These are phyloP conservation scores for Deilephila porcellus DNA, from an alignment of 2,888 invertebrate species.

Conservation along the genomic window DNA sequence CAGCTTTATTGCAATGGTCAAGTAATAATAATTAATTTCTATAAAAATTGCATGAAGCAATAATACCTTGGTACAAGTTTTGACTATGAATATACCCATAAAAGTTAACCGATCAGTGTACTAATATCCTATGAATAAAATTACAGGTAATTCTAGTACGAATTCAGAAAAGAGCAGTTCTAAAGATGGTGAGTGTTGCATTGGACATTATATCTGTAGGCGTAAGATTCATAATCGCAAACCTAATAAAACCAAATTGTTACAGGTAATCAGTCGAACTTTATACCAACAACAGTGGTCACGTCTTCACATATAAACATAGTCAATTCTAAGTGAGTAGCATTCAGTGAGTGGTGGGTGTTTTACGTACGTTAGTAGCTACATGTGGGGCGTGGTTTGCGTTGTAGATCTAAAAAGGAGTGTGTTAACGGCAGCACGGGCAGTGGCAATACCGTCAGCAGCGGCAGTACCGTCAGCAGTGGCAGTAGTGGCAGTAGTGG, in stretches of 20 bases:
- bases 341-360: slow-evolving; percentile 14
- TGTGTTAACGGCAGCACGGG: slow-evolving; percentile 55
- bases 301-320: slow-evolving; percentile 82
- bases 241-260: slow-evolving; percentile 37
- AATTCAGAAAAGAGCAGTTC: slow-evolving; percentile 80
- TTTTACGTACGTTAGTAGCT: slow-evolving; percentile 20
- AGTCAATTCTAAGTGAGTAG: slow-evolving; percentile 83
- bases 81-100: neutral
- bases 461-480: slow-evolving; percentile 46
- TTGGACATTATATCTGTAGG: neutral
- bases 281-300: slow-evolving; percentile 82
- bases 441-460: slow-evolving; percentile 50
- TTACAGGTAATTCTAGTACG: slow-evolving; percentile 79
- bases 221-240: neutral
- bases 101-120: neutral
- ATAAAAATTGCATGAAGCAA: neutral
- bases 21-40: no score
- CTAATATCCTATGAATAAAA: slow-evolving; percentile 32
- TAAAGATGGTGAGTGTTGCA: slow-evolving; percentile 72
- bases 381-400: slow-evolving; percentile 28
- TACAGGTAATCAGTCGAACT: slow-evolving; percentile 80
- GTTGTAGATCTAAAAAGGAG: slow-evolving; percentile 77
- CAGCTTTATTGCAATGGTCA: neutral
- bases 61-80: neutral
- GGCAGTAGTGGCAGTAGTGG: slow-evolving; percentile 47